phyloP scores from a whole-genome alignment of 2,797 vertebrate genomes.

The Acipenser transmontanus region DNA sequence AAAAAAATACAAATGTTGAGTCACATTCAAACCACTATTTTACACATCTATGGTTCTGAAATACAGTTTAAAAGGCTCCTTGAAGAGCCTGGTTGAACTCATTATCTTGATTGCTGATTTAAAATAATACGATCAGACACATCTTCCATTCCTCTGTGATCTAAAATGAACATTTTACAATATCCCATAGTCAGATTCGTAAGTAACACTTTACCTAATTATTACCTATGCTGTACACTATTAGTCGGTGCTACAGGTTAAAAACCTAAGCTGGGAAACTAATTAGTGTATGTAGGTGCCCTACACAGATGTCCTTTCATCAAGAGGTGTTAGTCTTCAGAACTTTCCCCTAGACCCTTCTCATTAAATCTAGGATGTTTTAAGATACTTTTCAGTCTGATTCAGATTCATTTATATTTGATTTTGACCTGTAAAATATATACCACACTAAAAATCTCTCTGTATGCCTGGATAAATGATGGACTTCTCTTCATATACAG shows the following conservation, averaged over 20 bases:
- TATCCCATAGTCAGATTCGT: not conserved
- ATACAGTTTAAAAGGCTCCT: not conserved
- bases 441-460: too few relatives aligned
- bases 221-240: not conserved
- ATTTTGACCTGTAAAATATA: conserved; percentile 10
- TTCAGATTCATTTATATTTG: not conserved
- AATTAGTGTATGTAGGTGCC: not conserved
- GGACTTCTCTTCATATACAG: too few relatives aligned
- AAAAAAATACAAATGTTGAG: not conserved
- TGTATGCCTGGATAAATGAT: too few relatives aligned
- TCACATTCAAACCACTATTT: not conserved
- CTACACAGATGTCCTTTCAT: not conserved
- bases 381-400: conserved; percentile 2
- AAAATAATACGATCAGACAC: not conserved
- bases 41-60: not conserved
- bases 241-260: not conserved
- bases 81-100: conserved; percentile 4
- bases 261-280: not conserved
- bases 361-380: not conserved
- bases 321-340: not conserved
- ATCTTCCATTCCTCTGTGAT: not conserved
- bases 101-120: conserved; percentile 2
- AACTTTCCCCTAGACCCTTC: not conserved
- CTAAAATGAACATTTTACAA: not conserved
- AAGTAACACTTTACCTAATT: not conserved